Percentiles rank a stretch among this genome's conserved stretches.
Evolutionary conservation across 2,113 vertebrate species (phyloP).

Genomic region (Gopherus flavomarginatus): DNA sequence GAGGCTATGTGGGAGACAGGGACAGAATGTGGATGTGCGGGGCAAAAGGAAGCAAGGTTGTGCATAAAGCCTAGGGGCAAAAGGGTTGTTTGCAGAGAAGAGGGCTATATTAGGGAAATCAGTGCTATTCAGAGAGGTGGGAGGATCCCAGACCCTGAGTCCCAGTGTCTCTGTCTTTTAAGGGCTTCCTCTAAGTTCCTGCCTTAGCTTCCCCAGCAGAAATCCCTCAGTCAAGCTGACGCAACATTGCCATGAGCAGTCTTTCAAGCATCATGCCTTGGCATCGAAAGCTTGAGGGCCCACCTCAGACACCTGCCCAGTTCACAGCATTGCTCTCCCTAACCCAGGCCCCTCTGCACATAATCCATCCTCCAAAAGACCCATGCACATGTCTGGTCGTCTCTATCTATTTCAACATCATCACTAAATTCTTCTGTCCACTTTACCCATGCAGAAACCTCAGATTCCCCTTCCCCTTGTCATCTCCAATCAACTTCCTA

Average conservation of each 20-base stretch:
- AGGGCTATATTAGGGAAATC: background rate
- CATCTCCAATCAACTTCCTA: background rate
- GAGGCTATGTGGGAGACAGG: background rate
- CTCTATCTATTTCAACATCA: background rate
- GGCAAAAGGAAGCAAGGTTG: background rate
- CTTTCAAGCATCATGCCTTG: background rate
- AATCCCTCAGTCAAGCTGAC: background rate
- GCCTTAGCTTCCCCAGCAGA: background rate
- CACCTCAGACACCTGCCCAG: background rate
- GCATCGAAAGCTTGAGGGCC: background rate
- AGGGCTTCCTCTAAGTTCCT: background rate
- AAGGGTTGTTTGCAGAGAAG: background rate
- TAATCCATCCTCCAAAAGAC: accelerated
- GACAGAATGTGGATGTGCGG: background rate
- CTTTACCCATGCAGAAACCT: background rate
- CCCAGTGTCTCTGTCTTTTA: background rate
- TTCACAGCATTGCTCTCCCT: background rate
- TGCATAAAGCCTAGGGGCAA: background rate
- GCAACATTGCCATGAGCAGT: background rate
- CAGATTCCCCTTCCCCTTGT: background rate
- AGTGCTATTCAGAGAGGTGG: background rate
- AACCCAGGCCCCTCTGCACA: accelerated
- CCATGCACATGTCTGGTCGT: background rate
- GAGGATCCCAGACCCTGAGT: background rate
- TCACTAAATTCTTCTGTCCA: background rate